Evolutionary conservation across 2,888 invertebrate genomes (phyloP).

Genomic region (Drosophila koepferae): DNA sequence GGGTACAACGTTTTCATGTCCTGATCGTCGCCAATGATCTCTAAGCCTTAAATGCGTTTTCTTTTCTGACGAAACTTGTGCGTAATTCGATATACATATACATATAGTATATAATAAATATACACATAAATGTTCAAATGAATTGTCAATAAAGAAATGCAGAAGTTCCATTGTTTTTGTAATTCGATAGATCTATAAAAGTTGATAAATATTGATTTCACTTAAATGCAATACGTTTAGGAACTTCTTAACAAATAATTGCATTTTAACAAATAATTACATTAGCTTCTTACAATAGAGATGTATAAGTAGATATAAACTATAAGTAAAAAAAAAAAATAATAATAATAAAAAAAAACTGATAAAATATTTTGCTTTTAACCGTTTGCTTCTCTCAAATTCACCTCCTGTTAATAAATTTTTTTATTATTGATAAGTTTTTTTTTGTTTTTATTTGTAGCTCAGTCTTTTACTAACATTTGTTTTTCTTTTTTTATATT

Average conservation of each 20-base stretch:
- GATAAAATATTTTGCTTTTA: constrained; percentile 1
- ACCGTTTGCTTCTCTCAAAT: constrained; percentile 21
- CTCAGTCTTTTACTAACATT: constrained; percentile 81
- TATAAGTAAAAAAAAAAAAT: not conserved
- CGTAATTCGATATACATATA: constrained; percentile 28
- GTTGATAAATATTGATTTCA: constrained; percentile 37
- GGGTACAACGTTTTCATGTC: constrained; percentile 41
- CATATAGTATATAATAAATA: constrained; percentile 7
- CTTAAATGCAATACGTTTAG: constrained; percentile 67
- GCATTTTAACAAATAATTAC: constrained; percentile 49
- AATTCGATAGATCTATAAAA: constrained; percentile 45
- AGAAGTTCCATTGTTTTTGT: constrained; percentile 51
- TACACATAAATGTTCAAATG: constrained; percentile 33
- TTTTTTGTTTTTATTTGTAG: constrained; percentile 62
- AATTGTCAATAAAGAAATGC: constrained; percentile 53
- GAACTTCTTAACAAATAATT: constrained; percentile 72
- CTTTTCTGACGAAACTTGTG: constrained; percentile 42
- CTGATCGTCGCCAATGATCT: constrained; percentile 24
- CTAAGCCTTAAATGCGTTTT: constrained; percentile 44
- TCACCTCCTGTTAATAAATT: constrained; percentile 35
- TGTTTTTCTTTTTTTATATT: constrained; percentile 37
- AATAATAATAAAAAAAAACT: not conserved
- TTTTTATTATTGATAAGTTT: constrained; percentile 13
- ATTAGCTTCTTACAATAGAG: constrained; percentile 43
- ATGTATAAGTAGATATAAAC: constrained; percentile 13